Conservation (phyloP, 2,113 vertebrate genomes). For the Coryphaenoides rupestris region DNA sequence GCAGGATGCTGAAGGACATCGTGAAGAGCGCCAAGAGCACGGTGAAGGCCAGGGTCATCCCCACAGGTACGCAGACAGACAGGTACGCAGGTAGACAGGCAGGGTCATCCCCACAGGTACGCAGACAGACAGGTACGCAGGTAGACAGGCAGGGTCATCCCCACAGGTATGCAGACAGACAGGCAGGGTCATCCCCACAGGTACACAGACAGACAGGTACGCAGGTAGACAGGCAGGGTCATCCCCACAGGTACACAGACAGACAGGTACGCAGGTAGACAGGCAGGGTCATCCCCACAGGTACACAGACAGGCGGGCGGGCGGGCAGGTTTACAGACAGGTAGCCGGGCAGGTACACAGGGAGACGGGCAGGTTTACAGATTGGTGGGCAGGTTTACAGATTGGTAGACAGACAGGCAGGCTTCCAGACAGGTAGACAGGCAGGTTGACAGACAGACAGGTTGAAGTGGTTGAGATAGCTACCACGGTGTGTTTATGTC, state of each 20-base stretch:
- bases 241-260: no score
- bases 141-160: neutral
- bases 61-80: constrained; percentile 75
- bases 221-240: no score
- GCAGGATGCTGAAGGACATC: constrained; percentile 94
- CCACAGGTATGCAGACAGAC: neutral
- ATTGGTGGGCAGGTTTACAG: neutral
- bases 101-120: neutral
- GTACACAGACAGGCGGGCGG: no score
- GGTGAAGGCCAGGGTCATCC: constrained; percentile 90
- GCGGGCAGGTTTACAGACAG: constrained; percentile 74
- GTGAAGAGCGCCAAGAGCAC: constrained; percentile 84
- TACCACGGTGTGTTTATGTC: neutral
- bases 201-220: no score
- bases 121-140: no score
- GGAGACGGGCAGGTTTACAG: neutral
- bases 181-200: no score
- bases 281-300: no score
- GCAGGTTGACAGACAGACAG: neutral
- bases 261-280: no score
- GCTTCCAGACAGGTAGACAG: no score
- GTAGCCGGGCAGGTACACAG: neutral
- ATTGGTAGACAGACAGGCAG: no score
- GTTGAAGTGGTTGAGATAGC: neutral
- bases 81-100: neutral